These are phyloP conservation scores for Danaus plexippus DNA, from an alignment of 1,140 invertebrate species.

Conservation along the genomic window DNA sequence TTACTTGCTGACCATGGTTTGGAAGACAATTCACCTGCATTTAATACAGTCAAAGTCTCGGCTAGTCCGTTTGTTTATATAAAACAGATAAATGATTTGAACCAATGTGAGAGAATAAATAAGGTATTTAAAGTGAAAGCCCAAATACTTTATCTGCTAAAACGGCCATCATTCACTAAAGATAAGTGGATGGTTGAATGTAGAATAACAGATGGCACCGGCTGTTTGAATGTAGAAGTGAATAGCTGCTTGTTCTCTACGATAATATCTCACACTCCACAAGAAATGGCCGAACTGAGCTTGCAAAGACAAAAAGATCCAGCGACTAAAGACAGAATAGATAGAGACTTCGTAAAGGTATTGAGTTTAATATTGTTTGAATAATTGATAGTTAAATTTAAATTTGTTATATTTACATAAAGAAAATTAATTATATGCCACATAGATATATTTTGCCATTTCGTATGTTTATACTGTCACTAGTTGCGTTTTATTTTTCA, in stretches of 20 bases:
- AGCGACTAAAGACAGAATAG: conserved; percentile 34
- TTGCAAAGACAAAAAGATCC: conserved; percentile 42
- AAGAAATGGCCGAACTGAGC: conserved; percentile 50
- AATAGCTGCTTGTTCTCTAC: conserved; percentile 50
- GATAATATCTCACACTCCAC: conserved; percentile 50
- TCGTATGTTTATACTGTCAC: no score
- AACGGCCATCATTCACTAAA: conserved; percentile 49
- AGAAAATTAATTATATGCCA: no score
- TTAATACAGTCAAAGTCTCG: conserved; percentile 18
- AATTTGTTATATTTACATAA: no score
- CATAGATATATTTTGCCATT: no score
- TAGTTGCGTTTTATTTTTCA: conserved; percentile 28
- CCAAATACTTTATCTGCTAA: conserved; percentile 52
- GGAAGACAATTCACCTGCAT: background rate
- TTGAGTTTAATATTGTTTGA: no score
- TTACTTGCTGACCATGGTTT: no score
- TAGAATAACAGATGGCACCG: conserved; percentile 57
- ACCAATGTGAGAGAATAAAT: conserved; percentile 9
- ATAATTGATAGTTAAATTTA: no score
- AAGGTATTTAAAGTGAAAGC: conserved; percentile 46
- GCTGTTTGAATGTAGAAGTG: conserved; percentile 51
- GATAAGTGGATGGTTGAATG: conserved; percentile 55
- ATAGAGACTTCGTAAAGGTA: no score
- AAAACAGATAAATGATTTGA: conserved; percentile 56
- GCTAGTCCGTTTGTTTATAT: conserved; percentile 57